Base-by-base conservation (phyloP, 2,113 vertebrate species). In the Tor tambroides region DNA sequence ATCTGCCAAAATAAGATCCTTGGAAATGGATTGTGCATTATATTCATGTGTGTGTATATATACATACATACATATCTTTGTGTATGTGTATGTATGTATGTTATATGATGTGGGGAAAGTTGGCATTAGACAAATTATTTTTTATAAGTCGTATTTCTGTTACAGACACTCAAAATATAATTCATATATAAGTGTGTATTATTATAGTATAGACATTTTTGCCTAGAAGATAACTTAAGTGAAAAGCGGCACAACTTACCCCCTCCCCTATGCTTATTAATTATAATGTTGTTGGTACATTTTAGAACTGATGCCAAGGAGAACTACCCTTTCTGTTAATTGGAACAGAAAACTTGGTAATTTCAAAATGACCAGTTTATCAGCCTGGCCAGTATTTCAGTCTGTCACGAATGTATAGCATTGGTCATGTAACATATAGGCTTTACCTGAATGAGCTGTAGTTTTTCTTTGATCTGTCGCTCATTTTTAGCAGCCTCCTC, bases 381-480 rank as follows among this genome's bases (percentile, higher is more conserved):
- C 43, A 43, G 43, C 43, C 43, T 43, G 43, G 63, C 63, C 28
- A 28, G 3, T 41, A 19, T 38, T 38, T 41, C 10, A 74, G 11
- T n/a, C 71, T 41, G 30, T 74, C 17, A 23, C 5, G 35, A 74
- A 41, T 51, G 28, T 41, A 2, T 38, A 17, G 5, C 26, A 49
- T 46, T 85, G 54, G 38, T 75, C 5, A 49, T 59, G 5, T 19
- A 5, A n/a, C 12, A 28, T 61, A 43, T 88, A 77, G 78, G 85
- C 91, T 92, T 19, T 91, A 95, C 95, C 94, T 94, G 91, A 28
- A 96, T 90, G 79, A 87, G 19, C 23, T 84, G 23, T 63, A 95
- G 87, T 21, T 88, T 92, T 61, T 90, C 92, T 88, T 92, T 88
- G 11, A 95, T 92, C 91, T 92, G 91, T 5, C 81, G 88, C 49